Evolutionary conservation across 2,888 invertebrate genomes (phyloP), one percentile per base, ranked within the genome.

Genomic region (Eupelmus urozonus): DNA sequence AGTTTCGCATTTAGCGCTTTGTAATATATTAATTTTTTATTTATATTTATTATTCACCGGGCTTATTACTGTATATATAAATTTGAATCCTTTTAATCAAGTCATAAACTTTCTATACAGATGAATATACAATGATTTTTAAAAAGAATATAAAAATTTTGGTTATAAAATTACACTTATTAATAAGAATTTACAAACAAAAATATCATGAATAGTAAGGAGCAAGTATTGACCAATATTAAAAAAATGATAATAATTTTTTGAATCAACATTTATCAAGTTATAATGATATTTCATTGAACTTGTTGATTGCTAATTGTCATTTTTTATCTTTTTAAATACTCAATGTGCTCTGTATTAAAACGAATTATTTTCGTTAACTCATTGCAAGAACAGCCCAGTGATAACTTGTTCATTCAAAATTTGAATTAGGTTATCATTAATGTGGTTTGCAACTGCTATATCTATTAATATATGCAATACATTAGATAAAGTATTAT

Each of bases 211-310:
- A 29, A 42, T 55, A 77, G 45, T 63, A 55, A 40, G 34, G 18
- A 59, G 34, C 72, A 66, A 72, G 25, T 57, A 11, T 34, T 57
- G 76, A 76, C 76, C 76, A 76, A 76, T 70, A 53, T 72, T 60
- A 5, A 59, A 34, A 51, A 7, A 59, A 72, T 7, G 27, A 65
- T 53, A 53, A 76, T 55, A 53, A 34, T 63, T 60, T 76, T 62
- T 65, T 23, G 7, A 60, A 34, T 59, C 40, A 9, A 23, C 34
- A 72, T 53, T 4, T 5, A 34, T n/a, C n/a, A n/a, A n/a, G n/a
- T n/a, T n/a, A 40, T 67, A 40, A 27, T 45, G 16, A 55, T 42
- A 55, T 13, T 20, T 65, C 5, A n/a, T 29, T 59, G 27, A 45
- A 57, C 7, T 40, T 27, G 13, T 9, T 59, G 13, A 25, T 42